phyloP scores from a whole-genome alignment of 2,888 invertebrate genomes.

The Tyria jacobaeae region DNA sequence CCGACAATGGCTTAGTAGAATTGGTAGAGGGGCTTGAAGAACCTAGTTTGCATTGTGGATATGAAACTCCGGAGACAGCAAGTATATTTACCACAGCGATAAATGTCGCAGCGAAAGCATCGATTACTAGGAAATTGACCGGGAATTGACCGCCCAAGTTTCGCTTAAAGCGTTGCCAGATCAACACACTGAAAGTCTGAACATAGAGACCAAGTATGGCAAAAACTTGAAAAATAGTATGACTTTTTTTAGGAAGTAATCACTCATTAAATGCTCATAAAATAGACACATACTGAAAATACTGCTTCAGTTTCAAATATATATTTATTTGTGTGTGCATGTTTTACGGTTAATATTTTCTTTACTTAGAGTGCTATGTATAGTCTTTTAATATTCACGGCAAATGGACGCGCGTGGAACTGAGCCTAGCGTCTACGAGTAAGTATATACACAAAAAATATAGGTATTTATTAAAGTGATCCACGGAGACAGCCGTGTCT shows the following conservation, averaged over 20 bases:
- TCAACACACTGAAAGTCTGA: not conserved
- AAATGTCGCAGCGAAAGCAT: constrained; percentile 28
- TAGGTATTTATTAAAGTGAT: constrained; percentile 32
- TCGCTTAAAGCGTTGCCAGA: constrained; percentile 22
- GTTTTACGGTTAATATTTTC: too few relatives aligned
- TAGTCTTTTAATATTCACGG: constrained; percentile 30
- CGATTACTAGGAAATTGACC: constrained; percentile 41
- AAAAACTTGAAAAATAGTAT: too few relatives aligned
- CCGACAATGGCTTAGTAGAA: too few relatives aligned
- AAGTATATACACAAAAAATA: constrained; percentile 40
- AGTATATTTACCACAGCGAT: constrained; percentile 25
- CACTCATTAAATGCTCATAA: too few relatives aligned
- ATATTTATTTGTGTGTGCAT: too few relatives aligned
- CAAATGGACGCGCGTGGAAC: constrained; percentile 50
- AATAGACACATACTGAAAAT: too few relatives aligned
- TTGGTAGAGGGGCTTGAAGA: too few relatives aligned
- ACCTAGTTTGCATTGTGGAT: constrained; percentile 32
- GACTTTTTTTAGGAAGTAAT: not conserved
- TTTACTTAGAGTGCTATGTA: constrained; percentile 14
- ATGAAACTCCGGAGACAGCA: constrained; percentile 40
- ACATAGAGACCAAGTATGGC: too few relatives aligned
- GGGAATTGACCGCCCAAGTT: constrained; percentile 28
- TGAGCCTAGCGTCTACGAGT: constrained; percentile 44
- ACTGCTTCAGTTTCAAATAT: too few relatives aligned
- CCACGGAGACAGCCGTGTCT: constrained; percentile 41